These are phyloP conservation scores for Tichodroma muraria DNA, from an alignment of 2,113 vertebrate species.

Conservation along the genomic window DNA sequence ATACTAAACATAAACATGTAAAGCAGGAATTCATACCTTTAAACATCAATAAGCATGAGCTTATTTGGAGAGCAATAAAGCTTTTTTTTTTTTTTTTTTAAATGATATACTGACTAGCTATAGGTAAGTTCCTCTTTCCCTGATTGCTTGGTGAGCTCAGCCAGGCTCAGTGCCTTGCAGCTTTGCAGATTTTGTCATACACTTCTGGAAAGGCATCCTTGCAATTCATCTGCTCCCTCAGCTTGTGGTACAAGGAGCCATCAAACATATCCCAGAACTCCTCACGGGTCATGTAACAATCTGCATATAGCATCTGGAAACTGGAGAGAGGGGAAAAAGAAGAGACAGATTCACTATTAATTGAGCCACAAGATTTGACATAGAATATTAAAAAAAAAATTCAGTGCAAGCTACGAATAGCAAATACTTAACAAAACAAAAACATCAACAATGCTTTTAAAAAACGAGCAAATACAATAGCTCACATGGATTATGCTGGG, in stretches of 20 bases:
- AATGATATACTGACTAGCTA: slow-evolving; percentile 43
- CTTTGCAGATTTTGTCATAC: slow-evolving; percentile 97
- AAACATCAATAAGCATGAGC: slow-evolving; percentile 43
- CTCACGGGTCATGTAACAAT: slow-evolving; percentile 93
- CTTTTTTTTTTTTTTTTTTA: slow-evolving; percentile 30
- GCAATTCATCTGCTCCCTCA: slow-evolving; percentile 85
- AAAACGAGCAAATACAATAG: neutral
- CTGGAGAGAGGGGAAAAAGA: slow-evolving; percentile 48
- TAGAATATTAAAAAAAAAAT: neutral
- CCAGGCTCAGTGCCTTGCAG: slow-evolving; percentile 85
- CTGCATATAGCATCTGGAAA: slow-evolving; percentile 98
- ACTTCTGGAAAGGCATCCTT: slow-evolving; percentile 94
- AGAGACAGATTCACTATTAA: neutral
- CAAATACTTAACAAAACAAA: neutral
- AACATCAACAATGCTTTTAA: neutral
- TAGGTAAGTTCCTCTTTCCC: slow-evolving; percentile 54
- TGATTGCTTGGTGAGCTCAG: slow-evolving; percentile 30
- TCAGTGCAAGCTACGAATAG: neutral
- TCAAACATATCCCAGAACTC: slow-evolving; percentile 99
- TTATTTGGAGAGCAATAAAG: slow-evolving; percentile 63
- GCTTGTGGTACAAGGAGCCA: slow-evolving; percentile 85
- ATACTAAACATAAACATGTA: slow-evolving; percentile 33
- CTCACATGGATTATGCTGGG: neutral
- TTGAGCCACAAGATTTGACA: neutral
- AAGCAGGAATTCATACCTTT: slow-evolving; percentile 47